A percentile compares a stretch with the other conserved stretches of the same genome.
These are phyloP conservation scores for Buteo buteo DNA, from an alignment of 2,113 vertebrate species.

Conservation along the genomic window DNA sequence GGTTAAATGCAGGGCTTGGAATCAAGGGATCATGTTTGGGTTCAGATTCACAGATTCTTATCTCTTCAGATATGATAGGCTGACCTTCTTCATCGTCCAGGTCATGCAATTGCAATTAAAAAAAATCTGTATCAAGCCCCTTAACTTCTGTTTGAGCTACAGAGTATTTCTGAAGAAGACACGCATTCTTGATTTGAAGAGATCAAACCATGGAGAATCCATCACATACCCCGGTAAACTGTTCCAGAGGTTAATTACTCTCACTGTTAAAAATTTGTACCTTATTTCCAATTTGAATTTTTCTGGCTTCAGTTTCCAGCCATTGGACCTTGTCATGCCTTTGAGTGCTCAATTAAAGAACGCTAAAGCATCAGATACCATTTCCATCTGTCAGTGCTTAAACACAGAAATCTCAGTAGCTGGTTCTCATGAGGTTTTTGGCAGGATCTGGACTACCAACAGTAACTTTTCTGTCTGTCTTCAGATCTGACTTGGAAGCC, in stretches of 20 bases:
- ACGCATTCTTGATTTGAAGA: slow-evolving; percentile 17
- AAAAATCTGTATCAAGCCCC: neutral
- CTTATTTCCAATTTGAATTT: neutral
- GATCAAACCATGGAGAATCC: slow-evolving; percentile 9
- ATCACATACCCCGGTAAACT: neutral
- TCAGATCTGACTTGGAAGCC: neutral
- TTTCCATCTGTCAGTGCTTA: slow-evolving; percentile 33
- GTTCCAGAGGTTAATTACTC: slow-evolving; percentile 31
- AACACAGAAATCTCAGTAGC: slow-evolving; percentile 12
- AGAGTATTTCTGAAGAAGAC: neutral
- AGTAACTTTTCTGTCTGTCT: neutral
- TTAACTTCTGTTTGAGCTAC: neutral
- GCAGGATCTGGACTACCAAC: neutral
- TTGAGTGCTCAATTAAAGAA: slow-evolving; percentile 36
- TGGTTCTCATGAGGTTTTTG: neutral
- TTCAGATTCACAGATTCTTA: neutral
- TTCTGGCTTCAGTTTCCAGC: slow-evolving; percentile 15
- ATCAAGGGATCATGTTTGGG: neutral
- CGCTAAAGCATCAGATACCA: neutral
- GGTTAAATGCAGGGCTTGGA: neutral
- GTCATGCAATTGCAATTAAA: neutral
- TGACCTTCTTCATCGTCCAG: neutral
- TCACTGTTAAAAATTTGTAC: slow-evolving; percentile 21
- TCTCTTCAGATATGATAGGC: neutral
- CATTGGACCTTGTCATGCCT: slow-evolving; percentile 14